Percentiles rank a stretch among this genome's conserved stretches.
Conservation (phyloP, 2,113 vertebrate genomes). For the Sarotherodon lohbergeri region DNA sequence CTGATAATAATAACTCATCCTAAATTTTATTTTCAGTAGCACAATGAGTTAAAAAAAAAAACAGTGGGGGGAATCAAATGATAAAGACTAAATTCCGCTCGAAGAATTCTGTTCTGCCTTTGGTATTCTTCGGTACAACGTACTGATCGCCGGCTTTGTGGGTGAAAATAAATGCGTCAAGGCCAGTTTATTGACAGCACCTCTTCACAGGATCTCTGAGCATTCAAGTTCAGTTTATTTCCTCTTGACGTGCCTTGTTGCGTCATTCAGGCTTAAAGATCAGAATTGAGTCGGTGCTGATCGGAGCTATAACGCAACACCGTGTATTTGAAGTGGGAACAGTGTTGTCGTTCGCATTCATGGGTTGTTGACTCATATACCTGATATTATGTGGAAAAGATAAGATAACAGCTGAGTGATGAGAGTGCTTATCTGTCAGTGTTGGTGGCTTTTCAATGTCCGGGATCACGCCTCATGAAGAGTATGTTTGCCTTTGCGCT, state of each 20-base stretch:
- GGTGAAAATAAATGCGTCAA: neutral
- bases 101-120: neutral
- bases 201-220: neutral
- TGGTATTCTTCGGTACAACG: neutral
- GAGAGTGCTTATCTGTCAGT: neutral
- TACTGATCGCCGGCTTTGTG: neutral
- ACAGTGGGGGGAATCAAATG: neutral
- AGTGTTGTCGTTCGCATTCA: neutral
- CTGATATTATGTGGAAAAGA: neutral
- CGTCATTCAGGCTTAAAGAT: neutral
- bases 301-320: neutral
- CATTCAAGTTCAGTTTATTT: neutral
- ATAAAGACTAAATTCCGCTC: neutral
- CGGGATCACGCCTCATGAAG: neutral
- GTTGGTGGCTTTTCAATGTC: neutral
- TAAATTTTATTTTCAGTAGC: neutral
- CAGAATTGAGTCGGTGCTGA: neutral
- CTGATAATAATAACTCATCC: neutral
- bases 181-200: neutral
- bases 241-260: neutral
- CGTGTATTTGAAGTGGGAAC: neutral
- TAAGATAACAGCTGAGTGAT: neutral
- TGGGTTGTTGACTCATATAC: neutral
- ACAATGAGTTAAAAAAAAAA: neutral
- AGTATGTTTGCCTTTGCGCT: neutral